These are phyloP conservation scores for Apocrypta bakeri DNA, from an alignment of 1,140 invertebrate species.

Conservation along the genomic window DNA sequence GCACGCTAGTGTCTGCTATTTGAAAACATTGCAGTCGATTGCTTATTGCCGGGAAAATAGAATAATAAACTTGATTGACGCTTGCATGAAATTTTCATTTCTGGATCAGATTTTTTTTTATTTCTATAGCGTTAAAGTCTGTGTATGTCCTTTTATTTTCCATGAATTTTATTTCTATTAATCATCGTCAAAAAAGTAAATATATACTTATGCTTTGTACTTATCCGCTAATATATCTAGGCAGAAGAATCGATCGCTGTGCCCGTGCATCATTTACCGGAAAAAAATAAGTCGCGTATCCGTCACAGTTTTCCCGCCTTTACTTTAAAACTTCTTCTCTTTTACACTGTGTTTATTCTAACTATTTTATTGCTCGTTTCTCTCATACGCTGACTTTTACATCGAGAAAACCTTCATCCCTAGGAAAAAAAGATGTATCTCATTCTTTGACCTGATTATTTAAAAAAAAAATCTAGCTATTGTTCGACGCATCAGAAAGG, in stretches of 20 bases:
- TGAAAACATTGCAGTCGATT: neutral
- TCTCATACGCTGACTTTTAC: too few species aligned
- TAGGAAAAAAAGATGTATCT: neutral
- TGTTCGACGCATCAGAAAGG: too few species aligned
- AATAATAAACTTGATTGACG: neutral
- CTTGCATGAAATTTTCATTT: too few species aligned
- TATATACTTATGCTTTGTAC: too few species aligned
- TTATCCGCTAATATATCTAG: too few species aligned
- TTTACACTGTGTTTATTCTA: neutral
- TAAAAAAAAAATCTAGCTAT: too few species aligned
- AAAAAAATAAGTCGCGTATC: neutral
- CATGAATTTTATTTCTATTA: neutral
- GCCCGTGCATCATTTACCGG: constrained; percentile 15
- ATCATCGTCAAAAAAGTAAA: too few species aligned
- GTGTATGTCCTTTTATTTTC: too few species aligned
- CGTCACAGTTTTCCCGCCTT: constrained; percentile 6
- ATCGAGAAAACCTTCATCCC: neutral
- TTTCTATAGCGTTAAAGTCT: too few species aligned
- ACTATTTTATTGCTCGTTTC: neutral
- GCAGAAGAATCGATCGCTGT: constrained; percentile 18
- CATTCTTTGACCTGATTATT: neutral
- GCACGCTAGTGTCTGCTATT: too few species aligned
- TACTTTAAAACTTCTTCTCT: neutral
- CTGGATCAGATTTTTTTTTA: neutral
- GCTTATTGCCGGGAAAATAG: neutral